Percentiles rank a stretch among this genome's conserved stretches.
Evolutionary conservation across 2,113 vertebrate genomes (phyloP).

Genomic region (Petroica traversi): DNA sequence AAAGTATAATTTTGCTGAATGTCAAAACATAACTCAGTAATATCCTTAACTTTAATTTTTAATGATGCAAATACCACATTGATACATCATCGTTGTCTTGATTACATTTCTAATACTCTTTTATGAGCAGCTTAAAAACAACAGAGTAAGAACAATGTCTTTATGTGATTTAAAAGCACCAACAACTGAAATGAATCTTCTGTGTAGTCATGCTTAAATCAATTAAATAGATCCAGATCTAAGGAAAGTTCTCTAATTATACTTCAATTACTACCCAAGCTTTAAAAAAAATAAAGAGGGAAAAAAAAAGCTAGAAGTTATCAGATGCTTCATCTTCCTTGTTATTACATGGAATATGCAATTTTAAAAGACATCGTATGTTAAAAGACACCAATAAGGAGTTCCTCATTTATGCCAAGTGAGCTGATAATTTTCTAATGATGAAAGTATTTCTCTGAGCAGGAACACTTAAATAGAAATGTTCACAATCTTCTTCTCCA

Average conservation of each 20-base stretch:
- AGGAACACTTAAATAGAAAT: conserved; percentile 46
- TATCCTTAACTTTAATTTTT: not conserved
- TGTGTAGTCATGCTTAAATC: conserved; percentile 11
- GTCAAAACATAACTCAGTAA: not conserved
- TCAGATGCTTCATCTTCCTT: conserved; percentile 20
- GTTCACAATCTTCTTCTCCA: conserved; percentile 12
- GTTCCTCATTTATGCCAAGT: conserved; percentile 41
- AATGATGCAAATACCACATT: not conserved
- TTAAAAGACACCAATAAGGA: conserved; percentile 54
- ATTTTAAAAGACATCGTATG: not conserved
- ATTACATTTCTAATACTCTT: not conserved
- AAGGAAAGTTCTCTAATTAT: conserved; percentile 31
- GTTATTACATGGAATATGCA: not conserved
- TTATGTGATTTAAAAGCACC: not conserved
- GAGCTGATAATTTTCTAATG: conserved; percentile 28
- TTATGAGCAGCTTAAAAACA: not conserved
- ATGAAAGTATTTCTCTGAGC: conserved; percentile 52
- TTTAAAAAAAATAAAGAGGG: conserved; percentile 1
- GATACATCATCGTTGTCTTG: not conserved
- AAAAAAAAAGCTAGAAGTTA: not conserved
- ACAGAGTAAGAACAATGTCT: not conserved
- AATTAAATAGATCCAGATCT: conserved; percentile 48
- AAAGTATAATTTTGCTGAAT: not conserved
- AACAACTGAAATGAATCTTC: conserved; percentile 1
- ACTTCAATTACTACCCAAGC: not conserved